Evolutionary conservation across 2,888 invertebrate genomes (phyloP).

Genomic region (Stenichneumon culpator): DNA sequence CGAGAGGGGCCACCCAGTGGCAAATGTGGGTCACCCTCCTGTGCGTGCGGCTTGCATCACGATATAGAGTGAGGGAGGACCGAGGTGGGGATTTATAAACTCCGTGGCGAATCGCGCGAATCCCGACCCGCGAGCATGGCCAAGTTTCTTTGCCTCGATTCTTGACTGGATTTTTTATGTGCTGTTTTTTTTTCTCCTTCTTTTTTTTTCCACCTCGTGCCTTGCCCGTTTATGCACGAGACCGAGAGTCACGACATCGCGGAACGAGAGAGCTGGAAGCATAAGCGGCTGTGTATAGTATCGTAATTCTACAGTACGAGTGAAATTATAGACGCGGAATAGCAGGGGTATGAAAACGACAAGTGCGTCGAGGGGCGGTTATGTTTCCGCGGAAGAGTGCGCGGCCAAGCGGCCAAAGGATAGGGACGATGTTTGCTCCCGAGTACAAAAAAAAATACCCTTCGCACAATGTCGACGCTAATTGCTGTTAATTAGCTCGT

Average conservation of each 20-base stretch:
- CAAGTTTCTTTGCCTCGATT: conserved; percentile 64
- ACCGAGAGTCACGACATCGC: conserved; percentile 43
- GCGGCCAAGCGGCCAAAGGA: conserved; percentile 23
- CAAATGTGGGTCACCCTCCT: conserved; percentile 66
- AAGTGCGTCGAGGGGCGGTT: conserved; percentile 53
- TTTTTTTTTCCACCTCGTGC: conserved; percentile 9
- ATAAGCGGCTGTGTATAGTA: background rate
- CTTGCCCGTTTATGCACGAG: conserved; percentile 36
- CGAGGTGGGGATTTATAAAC: conserved; percentile 9
- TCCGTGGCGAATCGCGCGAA: conserved; percentile 54
- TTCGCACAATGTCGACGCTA: conserved; percentile 62
- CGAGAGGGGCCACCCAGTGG: conserved; percentile 6
- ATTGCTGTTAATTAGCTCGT: conserved; percentile 77
- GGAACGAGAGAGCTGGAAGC: background rate
- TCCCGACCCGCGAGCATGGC: conserved; percentile 62
- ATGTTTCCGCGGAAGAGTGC: background rate
- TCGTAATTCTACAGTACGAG: background rate
- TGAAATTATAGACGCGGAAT: conserved; percentile 30
- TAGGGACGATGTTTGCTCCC: conserved; percentile 3
- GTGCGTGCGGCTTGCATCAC: conserved; percentile 66
- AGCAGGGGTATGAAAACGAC: conserved; percentile 44
- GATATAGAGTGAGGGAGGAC: conserved; percentile 4
- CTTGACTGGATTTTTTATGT: background rate
- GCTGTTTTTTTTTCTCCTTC: conserved; percentile 20
- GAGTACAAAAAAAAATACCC: background rate